Conservation (phyloP, 2,888 invertebrate genomes). For the Drosophila subquinaria region DNA sequence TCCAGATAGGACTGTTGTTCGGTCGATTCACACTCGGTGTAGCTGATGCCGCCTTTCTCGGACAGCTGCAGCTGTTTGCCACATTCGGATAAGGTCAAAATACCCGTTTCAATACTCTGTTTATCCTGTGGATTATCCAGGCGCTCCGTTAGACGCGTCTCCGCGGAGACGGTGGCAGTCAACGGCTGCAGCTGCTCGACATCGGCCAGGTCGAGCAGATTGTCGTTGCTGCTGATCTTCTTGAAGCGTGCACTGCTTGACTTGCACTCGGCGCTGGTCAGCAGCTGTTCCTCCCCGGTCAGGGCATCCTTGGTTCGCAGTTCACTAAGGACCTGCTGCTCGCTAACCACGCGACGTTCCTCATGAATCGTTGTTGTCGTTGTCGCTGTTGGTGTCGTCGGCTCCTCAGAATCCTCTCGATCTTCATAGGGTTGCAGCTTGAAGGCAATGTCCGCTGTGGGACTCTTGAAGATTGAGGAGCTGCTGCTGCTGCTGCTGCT, state of each 20-base stretch:
- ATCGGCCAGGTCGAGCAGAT: constrained; percentile 74
- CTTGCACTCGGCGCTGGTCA: constrained; percentile 79
- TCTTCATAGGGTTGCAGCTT: constrained; percentile 80
- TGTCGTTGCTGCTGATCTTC: constrained; percentile 80
- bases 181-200: constrained; percentile 79
- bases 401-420: constrained; percentile 47
- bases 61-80: constrained; percentile 81
- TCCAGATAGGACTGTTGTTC: constrained; percentile 79
- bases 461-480: constrained; percentile 31
- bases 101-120: constrained; percentile 85
- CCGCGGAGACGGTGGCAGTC: constrained; percentile 84
- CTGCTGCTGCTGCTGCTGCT: constrained; percentile 28
- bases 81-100: constrained; percentile 85
- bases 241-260: constrained; percentile 80
- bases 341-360: constrained; percentile 79
- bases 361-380: constrained; percentile 69
- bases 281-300: constrained; percentile 81
- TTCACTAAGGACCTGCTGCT: constrained; percentile 79
- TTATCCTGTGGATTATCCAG: constrained; percentile 83
- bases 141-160: constrained; percentile 83
- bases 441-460: constrained; percentile 66
- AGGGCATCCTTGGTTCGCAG: constrained; percentile 69
- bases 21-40: constrained; percentile 81
- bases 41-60: constrained; percentile 65
- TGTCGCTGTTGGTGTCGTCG: constrained; percentile 33